Base-by-base conservation (phyloP, 2,888 invertebrate species). In the Clistopyga incitator region DNA sequence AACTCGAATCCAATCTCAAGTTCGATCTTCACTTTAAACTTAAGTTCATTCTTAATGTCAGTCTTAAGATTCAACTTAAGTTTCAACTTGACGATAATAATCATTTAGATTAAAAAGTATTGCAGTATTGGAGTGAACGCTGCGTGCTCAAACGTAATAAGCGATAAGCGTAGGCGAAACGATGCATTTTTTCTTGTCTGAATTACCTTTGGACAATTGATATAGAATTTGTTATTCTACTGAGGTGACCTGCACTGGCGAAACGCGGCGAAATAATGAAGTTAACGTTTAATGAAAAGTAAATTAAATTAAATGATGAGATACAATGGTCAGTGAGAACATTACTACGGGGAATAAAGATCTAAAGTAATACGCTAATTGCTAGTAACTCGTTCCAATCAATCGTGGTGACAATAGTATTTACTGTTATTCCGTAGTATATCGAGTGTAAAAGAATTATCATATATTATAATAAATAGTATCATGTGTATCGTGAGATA, bases 321-420 rank as follows among this genome's bases (percentile, higher is more conserved):
- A 78, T 84, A 79, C 77, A n/a, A n/a, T n/a, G 79, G 68, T 80
- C 78, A 72, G 72, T 61, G 56, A 47, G 74, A 78, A 68, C 78
- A 81, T 25, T 71, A 59, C 68, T 81, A 81, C 67, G 70, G 78
- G 74, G 80, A 72, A 52, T 74, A 81, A 82, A 79, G 61, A 23
- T 78, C 80, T 78, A 45, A 74, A 82, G 70, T 82, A 82, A 85
- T 78, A 80, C 64, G 76, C 79, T 83, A 80, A 80, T 83, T 77
- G 83, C 83, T 83, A 80, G 76, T 83, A 80, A 75, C 79, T 85
- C 79, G 88, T 88, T 90, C 88, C 89, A 92, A 92, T 92, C 91
- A 91, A 91, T 92, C 90, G 90, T 90, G 90, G 88, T 91, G 92
- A 92, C 92, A 92, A 92, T 92, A 92, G 92, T 89, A 88, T 88